These are phyloP conservation scores for Meteorus colon DNA, from an alignment of 2,888 invertebrate species.

Conservation along the genomic window DNA sequence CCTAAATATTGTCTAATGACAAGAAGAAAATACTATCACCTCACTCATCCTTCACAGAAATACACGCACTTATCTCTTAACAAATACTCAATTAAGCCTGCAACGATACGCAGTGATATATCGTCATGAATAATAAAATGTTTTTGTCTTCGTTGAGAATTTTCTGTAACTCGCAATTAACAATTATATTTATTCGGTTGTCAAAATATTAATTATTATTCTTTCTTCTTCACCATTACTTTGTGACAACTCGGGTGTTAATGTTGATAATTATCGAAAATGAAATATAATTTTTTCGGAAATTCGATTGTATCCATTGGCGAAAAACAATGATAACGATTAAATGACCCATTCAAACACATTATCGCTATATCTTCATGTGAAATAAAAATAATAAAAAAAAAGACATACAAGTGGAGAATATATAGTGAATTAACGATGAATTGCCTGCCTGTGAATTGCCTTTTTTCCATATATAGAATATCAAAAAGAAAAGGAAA, in stretches of 20 bases:
- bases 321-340: conserved; percentile 17
- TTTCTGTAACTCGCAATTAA: too few species aligned
- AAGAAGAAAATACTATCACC: not conserved
- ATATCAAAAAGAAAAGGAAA: conserved; percentile 12
- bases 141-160: not conserved
- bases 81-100: not conserved
- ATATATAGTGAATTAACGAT: conserved; percentile 32
- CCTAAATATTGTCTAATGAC: conserved; percentile 52
- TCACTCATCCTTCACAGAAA: not conserved
- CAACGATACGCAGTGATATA: conserved; percentile 10
- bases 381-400: conserved; percentile 23
- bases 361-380: conserved; percentile 9
- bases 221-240: conserved; percentile 21
- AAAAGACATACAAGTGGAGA: conserved; percentile 22
- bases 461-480: conserved; percentile 41
- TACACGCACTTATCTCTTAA: conserved; percentile 23
- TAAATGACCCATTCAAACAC: not conserved
- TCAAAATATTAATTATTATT: not conserved
- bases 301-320: conserved; percentile 23
- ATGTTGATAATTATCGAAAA: conserved; percentile 17
- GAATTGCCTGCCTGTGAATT: conserved; percentile 43
- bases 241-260: conserved; percentile 36
- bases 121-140: not conserved
- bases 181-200: not conserved
- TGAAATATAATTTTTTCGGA: not conserved